These are phyloP conservation scores for Xylota sylvarum DNA, from an alignment of 2,888 invertebrate species.

Conservation along the genomic window DNA sequence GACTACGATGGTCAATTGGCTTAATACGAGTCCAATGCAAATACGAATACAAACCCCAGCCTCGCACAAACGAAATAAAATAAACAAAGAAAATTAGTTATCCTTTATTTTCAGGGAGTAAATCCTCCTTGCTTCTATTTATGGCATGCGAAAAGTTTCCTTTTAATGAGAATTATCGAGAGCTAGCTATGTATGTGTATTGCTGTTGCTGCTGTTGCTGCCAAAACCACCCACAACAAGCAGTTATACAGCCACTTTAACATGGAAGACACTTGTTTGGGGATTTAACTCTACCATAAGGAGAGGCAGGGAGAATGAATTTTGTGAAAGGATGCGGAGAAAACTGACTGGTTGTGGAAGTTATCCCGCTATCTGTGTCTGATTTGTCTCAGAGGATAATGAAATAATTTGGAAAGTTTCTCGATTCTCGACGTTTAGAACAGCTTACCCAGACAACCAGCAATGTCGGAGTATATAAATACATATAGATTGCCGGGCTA, in stretches of 20 bases:
- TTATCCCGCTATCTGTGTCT: constrained; percentile 49
- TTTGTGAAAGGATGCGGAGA: neutral
- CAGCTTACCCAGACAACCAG: neutral
- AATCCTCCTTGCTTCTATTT: constrained; percentile 60
- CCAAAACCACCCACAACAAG: neutral
- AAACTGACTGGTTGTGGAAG: constrained; percentile 8
- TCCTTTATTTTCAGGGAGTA: constrained; percentile 52
- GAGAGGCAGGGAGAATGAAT: neutral
- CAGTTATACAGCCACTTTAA: constrained; percentile 38
- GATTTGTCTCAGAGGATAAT: constrained; percentile 66
- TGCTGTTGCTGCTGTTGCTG: constrained; percentile 8
- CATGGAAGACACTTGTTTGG: constrained; percentile 54
- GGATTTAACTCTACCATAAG: neutral
- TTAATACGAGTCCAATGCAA: constrained; percentile 62
- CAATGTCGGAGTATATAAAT: neutral
- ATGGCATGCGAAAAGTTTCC: constrained; percentile 71
- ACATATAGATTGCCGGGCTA: constrained; percentile 2
- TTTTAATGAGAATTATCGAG: constrained; percentile 64
- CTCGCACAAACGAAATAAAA: constrained; percentile 40
- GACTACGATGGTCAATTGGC: constrained; percentile 85
- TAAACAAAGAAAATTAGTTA: constrained; percentile 70
- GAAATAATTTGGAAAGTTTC: constrained; percentile 71
- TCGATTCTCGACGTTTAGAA: constrained; percentile 28
- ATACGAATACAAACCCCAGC: neutral
- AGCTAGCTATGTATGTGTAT: constrained; percentile 17